Conservation (phyloP, 2,888 invertebrate genomes). For the Cheilosia grossa region DNA sequence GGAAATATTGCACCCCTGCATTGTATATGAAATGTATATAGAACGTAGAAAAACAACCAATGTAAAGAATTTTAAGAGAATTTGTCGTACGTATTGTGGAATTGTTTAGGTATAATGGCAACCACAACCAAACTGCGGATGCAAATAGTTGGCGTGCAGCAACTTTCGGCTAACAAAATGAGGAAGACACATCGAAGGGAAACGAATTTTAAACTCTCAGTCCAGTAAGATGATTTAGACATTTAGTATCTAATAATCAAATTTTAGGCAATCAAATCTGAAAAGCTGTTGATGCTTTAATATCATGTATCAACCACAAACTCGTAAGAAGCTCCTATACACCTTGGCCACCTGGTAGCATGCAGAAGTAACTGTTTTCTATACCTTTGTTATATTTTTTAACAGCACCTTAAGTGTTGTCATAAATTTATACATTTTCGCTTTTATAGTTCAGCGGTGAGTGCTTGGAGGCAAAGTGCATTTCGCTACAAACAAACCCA, state of each 20-base stretch:
- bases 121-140: background rate
- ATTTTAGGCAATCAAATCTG: slow-evolving; percentile 48
- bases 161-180: background rate
- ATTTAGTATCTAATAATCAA: slow-evolving; percentile 56
- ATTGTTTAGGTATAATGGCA: slow-evolving; percentile 35
- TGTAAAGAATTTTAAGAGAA: slow-evolving; percentile 11
- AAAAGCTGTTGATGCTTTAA: background rate
- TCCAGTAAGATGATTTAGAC: slow-evolving; percentile 59
- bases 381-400: slow-evolving; percentile 1
- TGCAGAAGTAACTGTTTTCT: background rate
- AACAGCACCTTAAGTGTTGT: slow-evolving; percentile 50
- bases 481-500: background rate
- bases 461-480: slow-evolving; percentile 12
- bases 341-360: background rate
- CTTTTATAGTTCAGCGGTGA: slow-evolving; percentile 48
- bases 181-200: slow-evolving; percentile 2
- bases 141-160: background rate
- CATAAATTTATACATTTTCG: slow-evolving; percentile 50
- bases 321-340: background rate
- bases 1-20: background rate
- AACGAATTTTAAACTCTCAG: background rate
- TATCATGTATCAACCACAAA: background rate
- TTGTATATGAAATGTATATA: slow-evolving; percentile 4
- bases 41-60: slow-evolving; percentile 8
- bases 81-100: slow-evolving; percentile 13